Conservation (phyloP, 1,140 invertebrate genomes). For the Caenorhabditis tropicalis region DNA sequence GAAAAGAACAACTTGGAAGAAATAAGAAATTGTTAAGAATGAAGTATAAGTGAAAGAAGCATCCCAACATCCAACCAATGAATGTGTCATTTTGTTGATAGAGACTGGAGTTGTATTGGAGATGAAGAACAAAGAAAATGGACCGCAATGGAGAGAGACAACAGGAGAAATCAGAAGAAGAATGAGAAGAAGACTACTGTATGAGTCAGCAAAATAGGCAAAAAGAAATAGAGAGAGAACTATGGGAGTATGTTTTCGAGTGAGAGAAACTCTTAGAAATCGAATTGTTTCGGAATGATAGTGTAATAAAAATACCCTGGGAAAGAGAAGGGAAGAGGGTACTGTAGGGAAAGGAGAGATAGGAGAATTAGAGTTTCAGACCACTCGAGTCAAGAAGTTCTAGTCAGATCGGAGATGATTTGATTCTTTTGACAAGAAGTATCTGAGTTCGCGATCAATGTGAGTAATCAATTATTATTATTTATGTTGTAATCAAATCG, state of each 20-base stretch:
- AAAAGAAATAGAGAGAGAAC: neutral
- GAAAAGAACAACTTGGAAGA: neutral
- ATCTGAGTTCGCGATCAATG: too few species aligned
- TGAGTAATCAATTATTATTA: too few species aligned
- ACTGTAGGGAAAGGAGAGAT: neutral
- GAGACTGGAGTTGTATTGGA: conserved; percentile 1
- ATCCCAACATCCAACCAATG: neutral
- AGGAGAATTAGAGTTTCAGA: too few species aligned
- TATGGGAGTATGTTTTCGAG: neutral
- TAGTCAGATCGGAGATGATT: too few species aligned
- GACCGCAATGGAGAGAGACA: neutral
- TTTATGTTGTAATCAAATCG: too few species aligned
- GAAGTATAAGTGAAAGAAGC: neutral
- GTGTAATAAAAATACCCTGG: neutral
- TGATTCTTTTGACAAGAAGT: too few species aligned
- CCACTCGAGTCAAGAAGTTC: too few species aligned
- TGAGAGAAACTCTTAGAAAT: neutral
- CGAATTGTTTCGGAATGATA: neutral
- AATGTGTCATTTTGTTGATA: conserved; percentile 38
- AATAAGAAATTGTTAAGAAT: neutral
- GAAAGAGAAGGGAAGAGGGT: neutral
- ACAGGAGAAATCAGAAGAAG: neutral
- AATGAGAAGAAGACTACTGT: conserved; percentile 17
- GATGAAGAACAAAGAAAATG: conserved; percentile 10
- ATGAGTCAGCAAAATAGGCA: neutral